Percentiles rank a stretch among this genome's conserved stretches.
These are phyloP conservation scores for Thermophis baileyi DNA, from an alignment of 2,113 vertebrate species.

Conservation along the genomic window DNA sequence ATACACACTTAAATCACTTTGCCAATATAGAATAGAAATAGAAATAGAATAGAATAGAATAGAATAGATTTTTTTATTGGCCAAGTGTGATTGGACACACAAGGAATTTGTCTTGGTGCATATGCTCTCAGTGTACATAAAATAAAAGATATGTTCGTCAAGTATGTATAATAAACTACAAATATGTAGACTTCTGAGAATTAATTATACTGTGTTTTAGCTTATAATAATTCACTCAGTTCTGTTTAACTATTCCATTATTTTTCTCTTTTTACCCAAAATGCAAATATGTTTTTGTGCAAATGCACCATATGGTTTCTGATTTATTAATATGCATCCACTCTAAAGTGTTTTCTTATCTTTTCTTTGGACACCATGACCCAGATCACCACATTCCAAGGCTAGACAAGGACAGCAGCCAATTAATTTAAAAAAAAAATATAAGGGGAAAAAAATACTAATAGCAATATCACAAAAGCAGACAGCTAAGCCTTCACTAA, in stretches of 20 bases:
- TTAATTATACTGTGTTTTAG: neutral
- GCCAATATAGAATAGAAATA: too few species aligned
- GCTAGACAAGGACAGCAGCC: slow-evolving; percentile 29
- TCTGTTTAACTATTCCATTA: slow-evolving; percentile 1
- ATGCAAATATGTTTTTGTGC: slow-evolving; percentile 22
- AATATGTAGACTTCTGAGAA: neutral
- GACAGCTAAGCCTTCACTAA: neutral
- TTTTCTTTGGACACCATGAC: slow-evolving; percentile 25
- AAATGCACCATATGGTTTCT: slow-evolving; percentile 33
- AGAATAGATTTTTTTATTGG: too few species aligned
- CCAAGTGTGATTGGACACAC: too few species aligned
- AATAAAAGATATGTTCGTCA: too few species aligned
- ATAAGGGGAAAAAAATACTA: neutral
- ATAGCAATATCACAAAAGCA: slow-evolving; percentile 1
- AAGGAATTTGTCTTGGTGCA: too few species aligned
- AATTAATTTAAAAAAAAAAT: slow-evolving; percentile 17
- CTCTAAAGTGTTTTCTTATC: slow-evolving; percentile 22
- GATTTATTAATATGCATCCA: slow-evolving; percentile 29
- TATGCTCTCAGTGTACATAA: too few species aligned
- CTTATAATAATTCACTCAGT: neutral
- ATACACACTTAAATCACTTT: neutral
- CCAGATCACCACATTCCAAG: slow-evolving; percentile 16
- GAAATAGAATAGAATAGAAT: too few species aligned
- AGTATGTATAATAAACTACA: too few species aligned
- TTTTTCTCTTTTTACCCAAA: neutral